These are phyloP conservation scores for Microtus richardsoni DNA, from an alignment of 2,113 vertebrate genomes.

Conservation along the genomic window DNA sequence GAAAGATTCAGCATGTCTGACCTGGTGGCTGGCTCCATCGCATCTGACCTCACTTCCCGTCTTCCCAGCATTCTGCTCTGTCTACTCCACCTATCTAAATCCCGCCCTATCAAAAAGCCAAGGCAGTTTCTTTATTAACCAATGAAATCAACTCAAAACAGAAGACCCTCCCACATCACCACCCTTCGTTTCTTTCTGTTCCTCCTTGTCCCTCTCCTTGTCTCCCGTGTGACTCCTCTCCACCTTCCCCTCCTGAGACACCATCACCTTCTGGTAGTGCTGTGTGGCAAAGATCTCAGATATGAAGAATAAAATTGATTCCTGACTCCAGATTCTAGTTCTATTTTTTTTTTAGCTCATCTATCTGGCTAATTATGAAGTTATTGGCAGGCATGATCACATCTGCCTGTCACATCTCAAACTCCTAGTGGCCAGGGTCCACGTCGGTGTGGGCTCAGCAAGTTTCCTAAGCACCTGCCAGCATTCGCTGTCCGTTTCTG, in stretches of 20 bases:
- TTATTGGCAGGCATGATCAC: background rate
- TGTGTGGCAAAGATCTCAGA: background rate
- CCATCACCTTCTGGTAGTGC: fast-evolving
- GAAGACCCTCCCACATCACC: too few relatives aligned
- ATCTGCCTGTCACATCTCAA: background rate
- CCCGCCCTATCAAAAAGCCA: too few relatives aligned
- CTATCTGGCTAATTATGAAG: background rate
- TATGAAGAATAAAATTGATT: background rate
- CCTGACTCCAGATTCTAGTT: background rate
- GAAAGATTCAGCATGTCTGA: too few relatives aligned
- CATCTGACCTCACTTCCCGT: too few relatives aligned
- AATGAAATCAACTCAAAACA: too few relatives aligned
- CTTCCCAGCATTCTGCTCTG: too few relatives aligned
- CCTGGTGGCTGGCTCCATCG: too few relatives aligned
- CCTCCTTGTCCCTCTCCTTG: too few relatives aligned
- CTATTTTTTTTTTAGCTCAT: fast-evolving
- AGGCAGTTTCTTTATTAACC: too few relatives aligned
- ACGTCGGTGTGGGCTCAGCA: background rate
- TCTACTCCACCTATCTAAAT: too few relatives aligned
- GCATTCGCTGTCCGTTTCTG: background rate
- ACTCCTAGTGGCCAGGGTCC: background rate
- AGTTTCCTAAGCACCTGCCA: background rate
- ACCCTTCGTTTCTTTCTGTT: background rate
- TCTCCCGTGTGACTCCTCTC: too few relatives aligned
- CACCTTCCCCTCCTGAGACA: fast-evolving